These are phyloP conservation scores for Girardinus metallicus DNA, from an alignment of 2,797 vertebrate genomes.

Conservation along the genomic window DNA sequence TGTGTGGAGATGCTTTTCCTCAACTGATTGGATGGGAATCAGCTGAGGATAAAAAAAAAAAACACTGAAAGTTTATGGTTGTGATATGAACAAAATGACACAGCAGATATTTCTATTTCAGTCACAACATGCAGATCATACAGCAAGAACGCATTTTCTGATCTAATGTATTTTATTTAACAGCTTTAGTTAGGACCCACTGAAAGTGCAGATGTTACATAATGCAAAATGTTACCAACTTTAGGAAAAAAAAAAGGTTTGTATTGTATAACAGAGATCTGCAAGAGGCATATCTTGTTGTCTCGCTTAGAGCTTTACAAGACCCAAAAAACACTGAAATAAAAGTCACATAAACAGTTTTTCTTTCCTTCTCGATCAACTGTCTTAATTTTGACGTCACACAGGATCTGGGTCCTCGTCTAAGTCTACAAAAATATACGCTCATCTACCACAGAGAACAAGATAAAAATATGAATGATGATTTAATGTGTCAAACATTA, in stretches of 20 bases:
- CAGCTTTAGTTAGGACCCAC: background rate
- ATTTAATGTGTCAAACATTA: constrained; percentile 5
- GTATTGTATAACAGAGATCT: background rate
- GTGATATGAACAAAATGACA: background rate
- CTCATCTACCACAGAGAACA: background rate
- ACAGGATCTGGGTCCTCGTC: background rate
- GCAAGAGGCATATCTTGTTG: background rate
- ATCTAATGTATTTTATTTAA: background rate
- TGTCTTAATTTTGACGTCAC: background rate
- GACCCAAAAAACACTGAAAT: background rate
- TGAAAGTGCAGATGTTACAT: background rate
- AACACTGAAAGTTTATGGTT: background rate
- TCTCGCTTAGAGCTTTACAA: background rate
- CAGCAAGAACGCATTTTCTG: background rate
- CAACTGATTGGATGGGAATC: background rate
- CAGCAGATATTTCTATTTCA: background rate
- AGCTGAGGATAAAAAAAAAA: background rate
- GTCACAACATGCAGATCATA: background rate
- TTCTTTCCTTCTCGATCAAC: background rate
- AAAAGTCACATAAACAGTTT: background rate
- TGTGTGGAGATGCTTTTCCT: background rate
- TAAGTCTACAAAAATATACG: background rate
- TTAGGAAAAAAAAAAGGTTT: background rate
- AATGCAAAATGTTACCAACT: background rate
- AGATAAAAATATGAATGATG: background rate